These are phyloP conservation scores for Holotrichia oblita DNA, from an alignment of 1,140 invertebrate genomes.

Conservation along the genomic window DNA sequence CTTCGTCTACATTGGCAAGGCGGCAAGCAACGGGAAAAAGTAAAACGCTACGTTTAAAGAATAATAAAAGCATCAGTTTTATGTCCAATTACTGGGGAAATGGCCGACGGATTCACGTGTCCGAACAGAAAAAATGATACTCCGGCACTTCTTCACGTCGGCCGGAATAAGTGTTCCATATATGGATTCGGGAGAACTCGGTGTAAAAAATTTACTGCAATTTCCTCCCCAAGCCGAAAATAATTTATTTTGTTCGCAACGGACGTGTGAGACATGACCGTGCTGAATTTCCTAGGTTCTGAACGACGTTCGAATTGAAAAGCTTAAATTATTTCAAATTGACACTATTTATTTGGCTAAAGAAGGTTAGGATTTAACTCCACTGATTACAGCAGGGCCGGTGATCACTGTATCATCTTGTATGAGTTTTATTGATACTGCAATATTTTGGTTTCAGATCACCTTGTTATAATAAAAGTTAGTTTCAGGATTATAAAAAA, in stretches of 20 bases:
- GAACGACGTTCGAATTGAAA: background rate
- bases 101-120: slow-evolving; percentile 23
- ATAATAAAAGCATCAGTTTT: slow-evolving; percentile 37
- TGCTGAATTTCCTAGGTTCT: slow-evolving; percentile 9
- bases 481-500: too few relatives aligned
- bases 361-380: background rate
- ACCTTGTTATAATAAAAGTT: too few relatives aligned
- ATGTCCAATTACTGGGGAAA: slow-evolving; percentile 33
- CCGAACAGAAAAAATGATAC: slow-evolving; percentile 32
- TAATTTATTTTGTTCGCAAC: slow-evolving; percentile 26
- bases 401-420: too few relatives aligned
- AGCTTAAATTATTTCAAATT: background rate
- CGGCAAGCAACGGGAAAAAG: slow-evolving; percentile 29
- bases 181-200: slow-evolving; percentile 17
- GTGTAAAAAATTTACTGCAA: slow-evolving; percentile 30
- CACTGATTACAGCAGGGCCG: too few relatives aligned
- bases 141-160: slow-evolving; percentile 22
- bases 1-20: background rate
- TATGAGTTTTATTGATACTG: too few relatives aligned
- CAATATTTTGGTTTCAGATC: too few relatives aligned
- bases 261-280: background rate
- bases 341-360: background rate
- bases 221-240: slow-evolving; percentile 19
- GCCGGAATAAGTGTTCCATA: slow-evolving; percentile 26
- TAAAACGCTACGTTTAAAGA: slow-evolving; percentile 36